Evolutionary conservation across 1,140 invertebrate genomes (phyloP), one percentile per base, ranked within the genome.

Genomic region (Leptinotarsa texana): DNA sequence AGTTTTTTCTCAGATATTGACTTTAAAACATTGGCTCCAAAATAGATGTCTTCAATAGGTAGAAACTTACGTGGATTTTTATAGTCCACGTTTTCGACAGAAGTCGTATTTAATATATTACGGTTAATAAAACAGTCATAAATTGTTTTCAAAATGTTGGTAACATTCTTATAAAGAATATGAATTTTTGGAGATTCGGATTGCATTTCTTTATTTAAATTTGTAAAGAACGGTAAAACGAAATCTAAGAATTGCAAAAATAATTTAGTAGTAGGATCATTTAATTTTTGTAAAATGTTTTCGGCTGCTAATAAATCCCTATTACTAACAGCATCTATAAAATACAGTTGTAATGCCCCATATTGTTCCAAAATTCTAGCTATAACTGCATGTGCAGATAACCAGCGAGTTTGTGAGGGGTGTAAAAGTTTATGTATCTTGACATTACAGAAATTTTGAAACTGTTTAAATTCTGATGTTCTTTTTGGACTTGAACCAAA

Each of bases 301-400:
- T 65, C 15, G 15, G 63, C 63, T n/a, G 63, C 18, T n/a, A 65
- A 21, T 22, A 65, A 27, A n/a, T 21, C 13, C 15, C 21, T 21
- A n/a, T 13, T 21, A 65, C 13, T 15, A 42, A 80, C 77, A 13
- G 78, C 76, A 72, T 61, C 67, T 76, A 75, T 74, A 73, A 84
- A 86, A 82, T 82, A 85, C 51, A 84, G 76, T 74, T 76, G 81
- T 73, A 86, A 69, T 51, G 83, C 77, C 73, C 80, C 74, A 72
- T 80, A 76, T 77, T 85, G 85, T 76, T 85, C 83, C 69, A 86
- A n/a, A 74, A 86, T 65, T 69, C 84, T 78, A 63, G 81, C 79
- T 6, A 86, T 82, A n/a, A 84, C 84, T 70, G 65, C 62, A 63
- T 81, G 49, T 18, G 84, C 72, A 15, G 78, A 78, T 74, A 82